Conservation (phyloP, 2,888 invertebrate genomes). For the Cosmorhoe ocellata region DNA sequence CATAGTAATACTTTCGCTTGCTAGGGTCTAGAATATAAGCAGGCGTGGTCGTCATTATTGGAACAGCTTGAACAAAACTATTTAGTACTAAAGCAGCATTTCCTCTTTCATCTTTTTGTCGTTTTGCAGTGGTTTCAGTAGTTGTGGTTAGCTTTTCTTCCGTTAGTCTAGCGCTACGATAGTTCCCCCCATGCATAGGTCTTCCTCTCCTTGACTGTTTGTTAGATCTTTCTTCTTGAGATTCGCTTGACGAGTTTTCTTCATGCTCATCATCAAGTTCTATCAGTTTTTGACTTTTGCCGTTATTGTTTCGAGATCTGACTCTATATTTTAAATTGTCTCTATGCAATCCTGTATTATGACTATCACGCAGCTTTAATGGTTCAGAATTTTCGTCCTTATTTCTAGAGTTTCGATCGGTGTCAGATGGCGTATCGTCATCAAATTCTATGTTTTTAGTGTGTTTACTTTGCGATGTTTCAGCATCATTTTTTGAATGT, state of each 20-base stretch:
- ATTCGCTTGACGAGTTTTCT: slow-evolving; percentile 37
- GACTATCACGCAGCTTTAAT: slow-evolving; percentile 45
- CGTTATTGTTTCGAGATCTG: slow-evolving; percentile 30
- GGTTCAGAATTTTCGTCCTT: slow-evolving; percentile 49
- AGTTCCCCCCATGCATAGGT: slow-evolving; percentile 73
- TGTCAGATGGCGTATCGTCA: slow-evolving; percentile 24
- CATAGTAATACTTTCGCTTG: slow-evolving; percentile 78
- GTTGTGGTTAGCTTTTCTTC: slow-evolving; percentile 35
- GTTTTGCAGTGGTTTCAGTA: slow-evolving; percentile 34
- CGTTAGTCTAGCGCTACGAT: slow-evolving; percentile 60
- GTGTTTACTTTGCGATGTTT: slow-evolving; percentile 58
- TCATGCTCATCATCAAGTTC: slow-evolving; percentile 56
- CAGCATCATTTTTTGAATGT: slow-evolving; percentile 42
- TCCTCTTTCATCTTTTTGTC: slow-evolving; percentile 41
- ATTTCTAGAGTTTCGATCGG: slow-evolving; percentile 43
- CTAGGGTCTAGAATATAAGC: slow-evolving; percentile 74
- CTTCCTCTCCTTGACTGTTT: slow-evolving; percentile 42
- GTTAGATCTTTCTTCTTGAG: slow-evolving; percentile 44
- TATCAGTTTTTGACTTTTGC: slow-evolving; percentile 54
- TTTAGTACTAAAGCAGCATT: slow-evolving; percentile 63
- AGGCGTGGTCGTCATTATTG: slow-evolving; percentile 65
- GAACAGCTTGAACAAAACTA: slow-evolving; percentile 66
- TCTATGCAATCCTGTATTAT: slow-evolving; percentile 49
- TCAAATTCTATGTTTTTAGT: slow-evolving; percentile 49
- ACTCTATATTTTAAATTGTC: slow-evolving; percentile 51